phyloP scores from a whole-genome alignment of 2,888 invertebrate genomes.

The Allacma fusca region DNA sequence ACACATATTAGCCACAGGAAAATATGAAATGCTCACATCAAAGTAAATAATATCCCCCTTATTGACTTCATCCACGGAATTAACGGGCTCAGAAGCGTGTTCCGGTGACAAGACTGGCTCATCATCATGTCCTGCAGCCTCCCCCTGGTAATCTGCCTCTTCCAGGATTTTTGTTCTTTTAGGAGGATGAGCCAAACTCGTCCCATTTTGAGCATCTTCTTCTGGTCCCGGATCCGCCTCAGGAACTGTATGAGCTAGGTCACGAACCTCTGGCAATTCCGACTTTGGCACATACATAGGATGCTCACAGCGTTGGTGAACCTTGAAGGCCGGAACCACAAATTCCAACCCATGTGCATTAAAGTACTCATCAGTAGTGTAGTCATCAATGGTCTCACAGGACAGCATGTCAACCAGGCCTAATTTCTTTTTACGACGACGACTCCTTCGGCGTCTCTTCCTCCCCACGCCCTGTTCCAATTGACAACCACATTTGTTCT shows the following conservation, averaged over 20 bases:
- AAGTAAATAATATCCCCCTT: conserved; percentile 33
- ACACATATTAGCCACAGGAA: background rate
- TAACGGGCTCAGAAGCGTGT: background rate
- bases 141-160: too few relatives aligned
- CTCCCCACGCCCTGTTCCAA: background rate
- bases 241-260: background rate
- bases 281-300: conserved; percentile 5
- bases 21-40: conserved; percentile 22
- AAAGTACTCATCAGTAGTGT: background rate
- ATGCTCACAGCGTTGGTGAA: conserved; percentile 13
- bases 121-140: background rate
- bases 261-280: background rate
- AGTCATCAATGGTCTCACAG: background rate
- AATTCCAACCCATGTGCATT: background rate
- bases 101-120: background rate
- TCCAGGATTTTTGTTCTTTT: background rate
- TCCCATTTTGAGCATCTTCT: background rate
- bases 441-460: background rate
- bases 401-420: background rate
- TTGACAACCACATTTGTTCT: background rate
- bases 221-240: background rate
- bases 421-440: background rate
- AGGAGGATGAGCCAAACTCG: background rate
- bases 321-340: conserved; percentile 1
- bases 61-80: conserved; percentile 17